These are phyloP conservation scores for Apostichopus californicus DNA, from an alignment of 35 echinoderm and acorn worm genomes.

Conservation along the genomic window DNA sequence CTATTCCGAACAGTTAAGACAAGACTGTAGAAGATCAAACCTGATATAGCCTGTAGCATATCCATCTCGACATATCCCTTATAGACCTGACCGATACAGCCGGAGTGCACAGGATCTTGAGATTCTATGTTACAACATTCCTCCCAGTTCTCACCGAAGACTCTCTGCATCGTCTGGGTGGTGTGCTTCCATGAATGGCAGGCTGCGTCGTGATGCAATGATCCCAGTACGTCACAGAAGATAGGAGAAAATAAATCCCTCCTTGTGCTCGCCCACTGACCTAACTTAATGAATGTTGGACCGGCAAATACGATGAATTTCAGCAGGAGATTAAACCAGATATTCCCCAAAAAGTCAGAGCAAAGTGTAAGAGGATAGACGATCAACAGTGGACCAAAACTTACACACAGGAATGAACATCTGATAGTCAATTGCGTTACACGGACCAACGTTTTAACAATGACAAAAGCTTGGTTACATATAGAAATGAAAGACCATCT, in stretches of 20 bases:
- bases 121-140: constrained; percentile 65
- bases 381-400: constrained; percentile 69
- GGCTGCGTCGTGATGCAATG: constrained; percentile 78
- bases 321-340: constrained; percentile 69
- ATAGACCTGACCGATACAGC: constrained; percentile 96
- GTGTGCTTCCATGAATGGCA: constrained; percentile 82
- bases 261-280: constrained; percentile 96
- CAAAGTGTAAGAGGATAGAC: constrained; percentile 53
- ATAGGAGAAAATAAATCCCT: constrained; percentile 80
- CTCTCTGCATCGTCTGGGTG: constrained; percentile 54
- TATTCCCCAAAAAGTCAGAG: constrained; percentile 9
- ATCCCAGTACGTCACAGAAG: constrained; percentile 82
- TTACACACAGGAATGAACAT: background rate
- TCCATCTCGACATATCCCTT: constrained; percentile 70
- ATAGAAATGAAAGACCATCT: background rate
- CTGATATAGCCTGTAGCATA: background rate
- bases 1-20: no score
- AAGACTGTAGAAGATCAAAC: background rate
- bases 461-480: background rate
- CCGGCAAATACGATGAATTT: constrained; percentile 71
- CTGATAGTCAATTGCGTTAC: constrained; percentile 3
- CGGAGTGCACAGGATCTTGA: constrained; percentile 66
- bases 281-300: constrained; percentile 95
- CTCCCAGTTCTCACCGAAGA: constrained; percentile 83
- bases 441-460: background rate